Conservation (phyloP, 2,797 vertebrate genomes). For the Anguilla pacifica region DNA sequence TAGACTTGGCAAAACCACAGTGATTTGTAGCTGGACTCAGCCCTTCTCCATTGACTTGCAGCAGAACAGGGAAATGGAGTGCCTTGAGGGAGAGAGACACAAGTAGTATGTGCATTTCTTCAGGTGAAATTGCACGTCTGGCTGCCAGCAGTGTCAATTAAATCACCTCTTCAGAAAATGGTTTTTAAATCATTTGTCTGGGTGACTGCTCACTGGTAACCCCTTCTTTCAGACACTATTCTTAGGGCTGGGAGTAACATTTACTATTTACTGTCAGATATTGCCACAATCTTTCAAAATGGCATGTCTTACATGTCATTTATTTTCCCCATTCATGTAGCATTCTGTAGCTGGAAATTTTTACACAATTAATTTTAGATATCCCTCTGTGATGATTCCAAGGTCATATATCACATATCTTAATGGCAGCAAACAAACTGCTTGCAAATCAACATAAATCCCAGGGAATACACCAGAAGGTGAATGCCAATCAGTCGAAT, state of each 20-base stretch:
- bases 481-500: background rate
- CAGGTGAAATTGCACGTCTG: background rate
- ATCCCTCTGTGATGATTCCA: background rate
- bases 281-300: background rate
- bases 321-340: background rate
- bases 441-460: background rate
- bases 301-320: background rate
- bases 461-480: background rate
- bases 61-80: conserved; percentile 11
- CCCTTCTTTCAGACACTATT: background rate
- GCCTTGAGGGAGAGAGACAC: background rate
- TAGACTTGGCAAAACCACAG: conserved; percentile 16
- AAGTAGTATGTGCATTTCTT: background rate
- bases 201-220: background rate
- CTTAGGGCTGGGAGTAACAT: background rate
- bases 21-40: background rate
- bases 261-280: background rate
- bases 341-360: background rate
- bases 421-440: background rate
- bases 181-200: background rate
- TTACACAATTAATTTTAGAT: background rate
- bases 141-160: conserved; percentile 6
- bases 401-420: background rate
- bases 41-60: background rate
- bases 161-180: background rate